Evolutionary conservation across 2,888 invertebrate species (phyloP).

Genomic region (Pristionchus arcanus): DNA sequence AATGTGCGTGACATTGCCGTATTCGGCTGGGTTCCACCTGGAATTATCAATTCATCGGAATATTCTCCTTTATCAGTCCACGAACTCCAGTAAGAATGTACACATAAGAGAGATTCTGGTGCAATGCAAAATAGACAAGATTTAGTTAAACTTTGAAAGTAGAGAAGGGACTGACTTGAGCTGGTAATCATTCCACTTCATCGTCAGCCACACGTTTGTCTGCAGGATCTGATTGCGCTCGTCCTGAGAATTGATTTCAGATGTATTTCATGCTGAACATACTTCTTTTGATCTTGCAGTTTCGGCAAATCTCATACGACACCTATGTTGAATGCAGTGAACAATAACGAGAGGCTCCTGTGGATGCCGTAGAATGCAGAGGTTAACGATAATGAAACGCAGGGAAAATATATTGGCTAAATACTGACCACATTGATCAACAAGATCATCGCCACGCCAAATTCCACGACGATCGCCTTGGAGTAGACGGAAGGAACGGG

Average conservation of each 20-base stretch:
- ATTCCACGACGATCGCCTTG: conserved; percentile 77
- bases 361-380: no score
- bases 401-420: conserved; percentile 58
- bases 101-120: no score
- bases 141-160: background rate
- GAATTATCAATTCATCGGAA: background rate
- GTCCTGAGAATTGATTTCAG: conserved; percentile 63
- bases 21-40: conserved; percentile 81
- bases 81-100: no score
- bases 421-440: conserved; percentile 82
- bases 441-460: conserved; percentile 82
- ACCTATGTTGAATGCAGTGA: no score
- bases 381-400: no score
- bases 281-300: no score
- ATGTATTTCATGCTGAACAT: no score
- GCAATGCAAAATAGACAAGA: background rate
- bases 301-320: no score
- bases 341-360: no score
- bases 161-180: conserved; percentile 64
- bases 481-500: conserved; percentile 81
- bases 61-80: no score
- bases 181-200: conserved; percentile 80
- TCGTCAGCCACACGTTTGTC: conserved; percentile 79
- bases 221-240: conserved; percentile 79
- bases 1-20: conserved; percentile 77